Evolutionary conservation across 2,888 invertebrate species (phyloP), one percentile per base, ranked within the genome.

Genomic region (Phania funesta): DNA sequence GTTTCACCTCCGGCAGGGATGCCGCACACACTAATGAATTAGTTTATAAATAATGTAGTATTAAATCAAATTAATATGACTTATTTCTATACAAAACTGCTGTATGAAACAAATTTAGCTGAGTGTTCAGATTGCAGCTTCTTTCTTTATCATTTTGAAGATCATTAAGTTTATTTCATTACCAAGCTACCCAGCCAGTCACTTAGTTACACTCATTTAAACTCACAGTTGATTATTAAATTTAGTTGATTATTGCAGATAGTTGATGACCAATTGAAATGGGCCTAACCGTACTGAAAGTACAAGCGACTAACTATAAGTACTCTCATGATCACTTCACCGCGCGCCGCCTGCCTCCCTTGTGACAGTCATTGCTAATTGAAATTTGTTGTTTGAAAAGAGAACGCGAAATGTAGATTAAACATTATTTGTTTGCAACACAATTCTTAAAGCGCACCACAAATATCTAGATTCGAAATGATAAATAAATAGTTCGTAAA

Each of bases 401-500:
- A 29, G 22, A 73, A 62, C 41, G 41, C 62, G 52, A 73, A 52
- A 32, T 52, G 18, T 32, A 50, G 50, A 73, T 73, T 62, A 41
- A 20, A 22, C 11, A 38, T 38, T 11, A 48, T 18, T 7, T 38
- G 41, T 9, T 20, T 54, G 11, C 8, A 6, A n/a, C n/a, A 7
- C 18, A 20, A 16, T 22, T 18, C 26, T 35, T 32, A 22, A 35
- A 46, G 32, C 11, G 0, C 26, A 22, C 16, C 22, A 58, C 3
- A 32, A 46, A 22, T 18, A 32, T 22, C 58, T n/a, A n/a, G n/a
- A 22, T 56, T 65, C 46, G n/a, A 67, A 67, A 75, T 48, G 7
- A 67, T 48, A 68, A 76, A 67, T 48, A 68, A 76, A 68, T 50
- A 44, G 58, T 78, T 78, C 20, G 58, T 60, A 73, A 65, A 73